Evolutionary conservation across 2,797 vertebrate genomes (phyloP), one percentile per base, ranked within the genome.

Genomic region (Momotus momota): DNA sequence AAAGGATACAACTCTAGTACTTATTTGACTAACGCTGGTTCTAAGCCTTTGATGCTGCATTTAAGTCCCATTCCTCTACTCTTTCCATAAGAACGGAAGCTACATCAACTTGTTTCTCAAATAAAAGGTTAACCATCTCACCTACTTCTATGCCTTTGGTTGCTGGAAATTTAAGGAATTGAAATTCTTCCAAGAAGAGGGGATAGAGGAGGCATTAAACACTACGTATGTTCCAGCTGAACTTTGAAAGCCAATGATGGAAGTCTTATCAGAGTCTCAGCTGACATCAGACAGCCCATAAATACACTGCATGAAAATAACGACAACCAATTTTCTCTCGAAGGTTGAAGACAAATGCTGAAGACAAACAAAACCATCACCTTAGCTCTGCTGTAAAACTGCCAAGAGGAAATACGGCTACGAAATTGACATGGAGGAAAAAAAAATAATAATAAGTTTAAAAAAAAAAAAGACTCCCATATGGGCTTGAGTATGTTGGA

Each of bases 181-280:
- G 2, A 60, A 93, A 86, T 70, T 70, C 48, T 72, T 86, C 43
- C 70, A 73, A 49, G 80, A 35, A 35, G 35, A 35, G 82, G 27
- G 43, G 55, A 79, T 2, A 27, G 35, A 90, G 46, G 12, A 88
- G 43, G 29, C 86, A 69, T 40, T 38, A 84, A 93, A 79, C n/a
- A 67, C 15, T 57, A 81, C 51, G 72, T 72, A 15, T 46, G 46
- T 10, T 86, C 40, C 75, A 67, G 72, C n/a, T 91, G 86, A 66
- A 82, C 81, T 70, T 93, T 67, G 84, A 95, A 91, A 95, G 80
- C 1, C 51, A 96, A 93, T 23, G 2, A 46, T 89, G 45, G n/a
- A 91, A 94, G 91, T 51, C 75, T 94, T 95, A 96, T 90, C 92
- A 84, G 81, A 95, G 93, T 84, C 95, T 90, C 90, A 94, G 95